A percentile compares a stretch with the other conserved stretches of the same genome.
These are phyloP conservation scores for Pinna nobilis DNA, from an alignment of 1,140 invertebrate species.

Conservation along the genomic window DNA sequence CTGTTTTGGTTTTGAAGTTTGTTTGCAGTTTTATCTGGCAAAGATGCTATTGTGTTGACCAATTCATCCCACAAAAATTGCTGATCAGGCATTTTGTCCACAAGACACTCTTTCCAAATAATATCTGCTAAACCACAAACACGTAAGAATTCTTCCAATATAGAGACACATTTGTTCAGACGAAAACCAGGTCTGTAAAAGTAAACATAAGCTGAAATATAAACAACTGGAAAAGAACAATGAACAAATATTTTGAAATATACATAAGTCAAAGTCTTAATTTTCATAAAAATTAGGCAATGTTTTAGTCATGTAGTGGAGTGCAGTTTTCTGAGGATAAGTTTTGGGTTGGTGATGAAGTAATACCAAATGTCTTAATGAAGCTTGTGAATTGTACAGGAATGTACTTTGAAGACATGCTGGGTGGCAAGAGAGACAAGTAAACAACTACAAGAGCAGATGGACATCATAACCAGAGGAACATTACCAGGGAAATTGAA, in stretches of 20 bases:
- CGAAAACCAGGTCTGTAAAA: constrained; percentile 3
- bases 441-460: constrained; percentile 10
- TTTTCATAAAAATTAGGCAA: too few relatives aligned
- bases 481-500: constrained; percentile 31
- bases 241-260: too few relatives aligned
- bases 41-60: constrained; percentile 43
- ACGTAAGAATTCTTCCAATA: constrained; percentile 8
- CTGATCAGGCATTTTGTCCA: background rate
- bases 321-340: too few relatives aligned
- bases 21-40: constrained; percentile 66
- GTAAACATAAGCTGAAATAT: too few relatives aligned
- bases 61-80: constrained; percentile 55
- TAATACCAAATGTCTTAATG: constrained; percentile 16
- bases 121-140: background rate
- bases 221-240: too few relatives aligned
- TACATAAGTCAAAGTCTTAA: too few relatives aligned
- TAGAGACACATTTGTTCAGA: constrained; percentile 7
- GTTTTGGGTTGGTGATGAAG: constrained; percentile 11
- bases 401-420: background rate
- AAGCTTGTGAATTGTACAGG: constrained; percentile 5
- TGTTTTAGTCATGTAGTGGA: too few relatives aligned
- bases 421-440: background rate
- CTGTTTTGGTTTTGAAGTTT: constrained; percentile 55
- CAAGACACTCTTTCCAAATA: background rate
- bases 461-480: constrained; percentile 28